Evolutionary conservation across 2,113 vertebrate species (phyloP), one percentile per base, ranked within the genome.

Genomic region (Anser cygnoides): DNA sequence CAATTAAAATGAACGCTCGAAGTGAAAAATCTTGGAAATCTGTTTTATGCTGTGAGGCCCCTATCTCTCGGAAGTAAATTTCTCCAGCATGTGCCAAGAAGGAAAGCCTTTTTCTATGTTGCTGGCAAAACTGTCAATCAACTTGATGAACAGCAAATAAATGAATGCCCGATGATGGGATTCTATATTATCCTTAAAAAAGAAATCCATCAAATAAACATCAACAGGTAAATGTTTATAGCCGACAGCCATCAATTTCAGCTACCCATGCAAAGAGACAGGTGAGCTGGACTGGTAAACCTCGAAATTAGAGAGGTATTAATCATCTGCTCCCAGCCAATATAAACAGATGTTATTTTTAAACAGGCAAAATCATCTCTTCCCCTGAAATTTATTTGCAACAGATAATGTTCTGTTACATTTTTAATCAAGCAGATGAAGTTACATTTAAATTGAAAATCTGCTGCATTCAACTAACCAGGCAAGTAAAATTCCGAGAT

Each of bases 361-460:
- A 98, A 98, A 97, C 95, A 97, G 97, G 96, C 92, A 98, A 97
- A 98, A 98, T 97, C 97, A 97, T 97, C 97, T 97, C 97, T 98
- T 98, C 97, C 96, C 97, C 96, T 97, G 96, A 98, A 98, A 98
- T 98, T 98, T 98, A 98, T 98, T 98, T 98, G 97, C 97, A 97
- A 96, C 96, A 98, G 97, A 98, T 98, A 98, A 98, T 98, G 97
- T 98, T 98, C 97, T 98, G 98, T 97, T 98, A 98, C 98, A 98
- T 98, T 98, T 98, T 98, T 98, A 98, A 98, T 98, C 98, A 98
- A 98, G 96, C 97, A 98, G 98, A 98, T 98, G 97, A 98, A 98
- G 98, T 97, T 97, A 98, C 98, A 98, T 98, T 98, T 98, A 98
- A 98, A 98, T 98, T 98, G 98, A 98, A 98, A 98, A 98, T 98